phyloP scores from a whole-genome alignment of 2,113 vertebrate genomes.

The Datnioides undecimradiatus region DNA sequence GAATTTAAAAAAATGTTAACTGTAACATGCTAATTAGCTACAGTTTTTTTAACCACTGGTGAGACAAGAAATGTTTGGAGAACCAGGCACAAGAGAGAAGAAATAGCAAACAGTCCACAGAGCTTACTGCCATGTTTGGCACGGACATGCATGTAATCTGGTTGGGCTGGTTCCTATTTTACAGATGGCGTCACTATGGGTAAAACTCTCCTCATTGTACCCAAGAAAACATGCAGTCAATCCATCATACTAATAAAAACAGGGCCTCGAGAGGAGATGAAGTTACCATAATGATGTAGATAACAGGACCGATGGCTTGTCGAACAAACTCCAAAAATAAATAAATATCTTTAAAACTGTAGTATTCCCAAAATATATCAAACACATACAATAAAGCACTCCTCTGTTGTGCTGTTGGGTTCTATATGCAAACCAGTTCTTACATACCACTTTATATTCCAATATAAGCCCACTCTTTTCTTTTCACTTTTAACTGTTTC shows the following conservation, averaged over 20 bases:
- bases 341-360: slow-evolving; percentile 39
- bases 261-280: slow-evolving; percentile 16
- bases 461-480: slow-evolving; percentile 26
- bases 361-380: slow-evolving; percentile 61
- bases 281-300: slow-evolving; percentile 23
- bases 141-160: slow-evolving; percentile 77
- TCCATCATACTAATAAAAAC: slow-evolving; percentile 36
- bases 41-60: slow-evolving; percentile 63
- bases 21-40: slow-evolving; percentile 82
- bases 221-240: slow-evolving; percentile 64
- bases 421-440: slow-evolving; percentile 47
- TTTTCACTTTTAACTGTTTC: slow-evolving; percentile 5
- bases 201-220: slow-evolving; percentile 33
- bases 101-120: slow-evolving; percentile 71
- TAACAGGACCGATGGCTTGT: slow-evolving; percentile 58
- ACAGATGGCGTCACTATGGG: slow-evolving; percentile 54
- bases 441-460: slow-evolving; percentile 37
- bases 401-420: slow-evolving; percentile 42
- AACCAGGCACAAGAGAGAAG: slow-evolving; percentile 77
- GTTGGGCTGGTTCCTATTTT: slow-evolving; percentile 66
- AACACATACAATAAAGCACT: slow-evolving; percentile 61
- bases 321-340: slow-evolving; percentile 65
- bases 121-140: slow-evolving; percentile 70
- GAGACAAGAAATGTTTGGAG: slow-evolving; percentile 62
- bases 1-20: slow-evolving; percentile 47